Base-by-base conservation (phyloP, 2,113 vertebrate genomes). In the Paraplagusia blochii region DNA sequence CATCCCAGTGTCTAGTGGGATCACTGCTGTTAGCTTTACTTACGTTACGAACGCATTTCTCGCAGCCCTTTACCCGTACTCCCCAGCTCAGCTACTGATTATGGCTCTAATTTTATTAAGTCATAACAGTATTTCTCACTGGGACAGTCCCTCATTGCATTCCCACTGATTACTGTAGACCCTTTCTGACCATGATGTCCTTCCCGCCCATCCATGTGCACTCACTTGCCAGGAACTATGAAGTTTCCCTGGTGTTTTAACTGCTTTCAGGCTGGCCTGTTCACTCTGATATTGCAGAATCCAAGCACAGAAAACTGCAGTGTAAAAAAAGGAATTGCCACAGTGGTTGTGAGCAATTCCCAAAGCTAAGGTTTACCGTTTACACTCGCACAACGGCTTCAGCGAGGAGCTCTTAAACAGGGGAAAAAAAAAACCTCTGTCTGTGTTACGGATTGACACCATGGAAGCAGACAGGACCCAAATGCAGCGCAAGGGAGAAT, bases 151-250 rank as follows among this genome's bases (percentile, higher is more conserved):
- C 58, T 53, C 47, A 35, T 43, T 62, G 39, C 40, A 44, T 65
- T 66, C 50, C 60, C 45, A 42, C 44, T 61, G 68, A 80, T 66
- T 67, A 74, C 58, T 44, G 69, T 61, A 66, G 72, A 51, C 54
- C 59, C 12, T 44, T 19, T 50, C 72, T 60, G 5, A 17, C 70
- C 77, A 82, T 29, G 22, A 29, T 42, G 63, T 78, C 81, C 74
- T 82, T 81, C 79, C 76, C 69, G 59, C 48, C 22, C 60, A 17
- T 63, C 62, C 67, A n/a, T 69, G 73, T 68, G 58, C 69, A 61
- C 45, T 60, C 48, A 36, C 53, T 71, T 66, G 72, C 80, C 70
- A 14, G 67, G 66, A 72, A 72, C 72, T 64, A 71, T 76, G 44
- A 63, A 69, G 63, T 78, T 80, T 58, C 71, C 69, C 67, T 9